A percentile compares a stretch with the other conserved stretches of the same genome.
phyloP scores from a whole-genome alignment of 2,113 vertebrate genomes.

The Campylomormyrus tamandua region DNA sequence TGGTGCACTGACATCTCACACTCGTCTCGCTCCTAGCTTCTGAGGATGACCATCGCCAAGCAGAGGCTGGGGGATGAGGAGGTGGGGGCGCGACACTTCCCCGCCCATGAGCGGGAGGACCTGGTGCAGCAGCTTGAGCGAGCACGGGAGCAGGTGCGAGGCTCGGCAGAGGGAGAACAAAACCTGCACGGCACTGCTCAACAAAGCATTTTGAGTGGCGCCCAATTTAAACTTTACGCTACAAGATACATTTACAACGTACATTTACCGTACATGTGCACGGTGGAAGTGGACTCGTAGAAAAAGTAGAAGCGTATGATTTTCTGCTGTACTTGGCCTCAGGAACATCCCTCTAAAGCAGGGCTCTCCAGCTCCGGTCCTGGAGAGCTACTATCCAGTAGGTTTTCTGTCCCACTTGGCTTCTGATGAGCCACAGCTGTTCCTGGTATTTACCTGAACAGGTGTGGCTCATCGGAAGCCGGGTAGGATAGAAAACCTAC shows the following conservation, averaged over 20 bases:
- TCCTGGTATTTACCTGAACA: too few relatives aligned
- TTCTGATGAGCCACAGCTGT: too few relatives aligned
- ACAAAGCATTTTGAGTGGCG: neutral
- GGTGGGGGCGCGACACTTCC: slow-evolving; percentile 82
- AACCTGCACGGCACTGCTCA: neutral
- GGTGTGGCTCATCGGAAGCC: too few relatives aligned
- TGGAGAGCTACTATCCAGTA: too few relatives aligned
- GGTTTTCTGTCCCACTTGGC: too few relatives aligned
- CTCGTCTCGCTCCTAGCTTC: slow-evolving; percentile 60
- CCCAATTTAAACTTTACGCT: neutral
- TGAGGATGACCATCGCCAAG: slow-evolving; percentile 94
- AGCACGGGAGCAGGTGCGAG: slow-evolving; percentile 76
- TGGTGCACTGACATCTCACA: neutral
- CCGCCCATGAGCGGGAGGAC: slow-evolving; percentile 87
- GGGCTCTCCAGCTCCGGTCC: too few relatives aligned
- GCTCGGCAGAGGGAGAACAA: neutral
- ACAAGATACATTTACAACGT: neutral
- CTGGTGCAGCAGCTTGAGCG: slow-evolving; percentile 84
- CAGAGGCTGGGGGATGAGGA: slow-evolving; percentile 92
- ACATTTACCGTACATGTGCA: neutral
- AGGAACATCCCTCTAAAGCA: neutral
- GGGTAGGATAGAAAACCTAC: too few relatives aligned
- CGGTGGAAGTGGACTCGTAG: neutral
- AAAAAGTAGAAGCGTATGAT: neutral
- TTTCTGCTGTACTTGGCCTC: neutral